phyloP scores from a whole-genome alignment of 2,888 invertebrate species.

The Drosophila helvetica region DNA sequence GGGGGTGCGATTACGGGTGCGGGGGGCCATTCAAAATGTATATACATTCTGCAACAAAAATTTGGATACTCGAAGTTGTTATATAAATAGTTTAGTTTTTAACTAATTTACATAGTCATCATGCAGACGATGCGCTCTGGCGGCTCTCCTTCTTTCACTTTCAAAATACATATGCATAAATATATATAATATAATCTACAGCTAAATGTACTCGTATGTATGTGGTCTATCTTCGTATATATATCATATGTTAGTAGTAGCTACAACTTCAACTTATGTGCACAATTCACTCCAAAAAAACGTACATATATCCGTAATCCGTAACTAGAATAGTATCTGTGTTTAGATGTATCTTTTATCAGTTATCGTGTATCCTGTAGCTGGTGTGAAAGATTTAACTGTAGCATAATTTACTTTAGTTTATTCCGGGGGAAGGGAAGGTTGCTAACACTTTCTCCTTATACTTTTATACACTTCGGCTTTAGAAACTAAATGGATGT shows the following conservation, averaged over 20 bases:
- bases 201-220: slow-evolving; percentile 22
- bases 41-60: slow-evolving; percentile 64
- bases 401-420: slow-evolving; percentile 10
- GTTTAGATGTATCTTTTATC: slow-evolving; percentile 20
- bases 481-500: slow-evolving; percentile 46
- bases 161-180: slow-evolving; percentile 41
- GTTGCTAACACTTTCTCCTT: slow-evolving; percentile 12
- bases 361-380: slow-evolving; percentile 38
- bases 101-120: slow-evolving; percentile 80
- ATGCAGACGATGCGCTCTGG: slow-evolving; percentile 76
- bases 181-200: slow-evolving; percentile 21
- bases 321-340: slow-evolving; percentile 39
- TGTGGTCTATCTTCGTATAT: slow-evolving; percentile 37
- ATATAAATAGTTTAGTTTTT: slow-evolving; percentile 75
- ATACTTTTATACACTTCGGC: slow-evolving; percentile 62
- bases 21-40: slow-evolving; percentile 39
- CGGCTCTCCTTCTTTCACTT: slow-evolving; percentile 55
- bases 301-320: slow-evolving; percentile 49
- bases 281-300: slow-evolving; percentile 47
- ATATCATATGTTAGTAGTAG: slow-evolving; percentile 64
- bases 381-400: slow-evolving; percentile 20
- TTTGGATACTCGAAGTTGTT: slow-evolving; percentile 65
- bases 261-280: slow-evolving; percentile 76
- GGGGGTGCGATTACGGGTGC: not conserved
- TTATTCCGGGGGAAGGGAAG: slow-evolving; percentile 12